A percentile compares a stretch with the other conserved stretches of the same genome.
Evolutionary conservation across 2,888 invertebrate species (phyloP).

Genomic region (Hypselothyrea guttata): DNA sequence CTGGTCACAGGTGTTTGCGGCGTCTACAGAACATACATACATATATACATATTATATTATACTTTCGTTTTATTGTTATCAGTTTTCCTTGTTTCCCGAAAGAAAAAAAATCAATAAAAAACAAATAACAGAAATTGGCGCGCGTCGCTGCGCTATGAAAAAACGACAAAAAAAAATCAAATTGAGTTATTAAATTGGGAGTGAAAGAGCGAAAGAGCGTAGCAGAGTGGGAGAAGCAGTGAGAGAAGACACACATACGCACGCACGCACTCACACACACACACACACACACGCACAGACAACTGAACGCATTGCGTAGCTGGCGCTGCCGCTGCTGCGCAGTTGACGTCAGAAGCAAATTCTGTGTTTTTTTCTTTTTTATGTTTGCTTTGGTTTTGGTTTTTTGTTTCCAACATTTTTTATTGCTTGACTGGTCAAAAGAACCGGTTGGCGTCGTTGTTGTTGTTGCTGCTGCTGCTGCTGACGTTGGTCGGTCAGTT

Average conservation of each 20-base stretch:
- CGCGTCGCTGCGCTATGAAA: too few relatives aligned
- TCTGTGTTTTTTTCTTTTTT: conserved; percentile 27
- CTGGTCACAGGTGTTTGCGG: conserved; percentile 47
- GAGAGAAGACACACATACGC: conserved; percentile 16
- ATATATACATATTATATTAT: neutral
- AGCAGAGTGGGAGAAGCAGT: conserved; percentile 15
- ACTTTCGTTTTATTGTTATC: conserved; percentile 15
- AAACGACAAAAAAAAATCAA: conserved; percentile 38
- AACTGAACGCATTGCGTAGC: conserved; percentile 37
- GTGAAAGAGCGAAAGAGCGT: conserved; percentile 12
- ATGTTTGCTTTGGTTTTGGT: conserved; percentile 26
- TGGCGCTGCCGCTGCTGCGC: conserved; percentile 52
- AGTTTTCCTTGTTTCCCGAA: conserved; percentile 16
- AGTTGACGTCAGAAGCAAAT: conserved; percentile 71
- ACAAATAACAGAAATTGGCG: conserved; percentile 55
- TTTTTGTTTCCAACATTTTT: conserved; percentile 48
- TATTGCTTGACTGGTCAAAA: conserved; percentile 59
- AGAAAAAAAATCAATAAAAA: conserved; percentile 53
- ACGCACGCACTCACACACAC: conserved; percentile 4
- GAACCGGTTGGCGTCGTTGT: conserved; percentile 59
- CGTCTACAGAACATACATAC: neutral
- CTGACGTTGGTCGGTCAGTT: conserved; percentile 45
- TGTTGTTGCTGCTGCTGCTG: conserved; percentile 29
- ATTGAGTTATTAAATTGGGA: conserved; percentile 56
- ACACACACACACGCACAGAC: conserved; percentile 16